Percentiles rank a stretch among this genome's conserved stretches.
Evolutionary conservation across 37 sponge, comb jelly and placozoan species (phyloP).

Genomic region (Halichondria panicea): DNA sequence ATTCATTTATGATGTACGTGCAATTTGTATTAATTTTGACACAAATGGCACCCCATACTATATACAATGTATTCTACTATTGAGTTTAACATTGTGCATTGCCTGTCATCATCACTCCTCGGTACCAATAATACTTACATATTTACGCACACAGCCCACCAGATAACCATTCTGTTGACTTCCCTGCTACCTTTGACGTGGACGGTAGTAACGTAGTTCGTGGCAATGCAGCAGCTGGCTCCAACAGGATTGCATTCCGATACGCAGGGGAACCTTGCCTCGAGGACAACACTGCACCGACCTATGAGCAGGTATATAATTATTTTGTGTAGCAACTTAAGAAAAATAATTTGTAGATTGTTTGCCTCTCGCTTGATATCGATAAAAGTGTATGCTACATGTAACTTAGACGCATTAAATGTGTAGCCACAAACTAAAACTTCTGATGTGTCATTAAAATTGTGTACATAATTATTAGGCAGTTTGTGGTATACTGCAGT

Average conservation of each 20-base stretch:
- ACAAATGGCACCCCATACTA: no score
- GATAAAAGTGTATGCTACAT: background rate
- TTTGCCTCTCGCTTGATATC: no score
- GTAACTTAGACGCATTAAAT: background rate
- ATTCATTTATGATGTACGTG: no score
- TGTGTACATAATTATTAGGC: no score
- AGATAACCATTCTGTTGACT: slow-evolving; percentile 90
- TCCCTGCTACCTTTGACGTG: slow-evolving; percentile 84
- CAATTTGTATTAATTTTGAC: no score
- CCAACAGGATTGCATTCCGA: slow-evolving; percentile 56
- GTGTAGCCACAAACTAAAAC: no score
- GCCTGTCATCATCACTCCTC: background rate
- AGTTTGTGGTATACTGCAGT: no score
- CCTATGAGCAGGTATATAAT: background rate
- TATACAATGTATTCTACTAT: background rate
- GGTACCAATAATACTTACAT: no score
- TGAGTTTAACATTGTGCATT: background rate
- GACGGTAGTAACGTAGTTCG: slow-evolving; percentile 55
- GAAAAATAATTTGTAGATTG: no score
- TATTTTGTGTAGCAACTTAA: no score
- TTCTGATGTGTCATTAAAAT: no score
- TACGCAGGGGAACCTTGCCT: slow-evolving; percentile 68
- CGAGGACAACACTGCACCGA: slow-evolving; percentile 10
- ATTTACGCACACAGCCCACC: no score
- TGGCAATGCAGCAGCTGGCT: slow-evolving; percentile 81